Base-by-base conservation (phyloP, 2,888 invertebrate genomes). In the Heteromyza rotundicornis region DNA sequence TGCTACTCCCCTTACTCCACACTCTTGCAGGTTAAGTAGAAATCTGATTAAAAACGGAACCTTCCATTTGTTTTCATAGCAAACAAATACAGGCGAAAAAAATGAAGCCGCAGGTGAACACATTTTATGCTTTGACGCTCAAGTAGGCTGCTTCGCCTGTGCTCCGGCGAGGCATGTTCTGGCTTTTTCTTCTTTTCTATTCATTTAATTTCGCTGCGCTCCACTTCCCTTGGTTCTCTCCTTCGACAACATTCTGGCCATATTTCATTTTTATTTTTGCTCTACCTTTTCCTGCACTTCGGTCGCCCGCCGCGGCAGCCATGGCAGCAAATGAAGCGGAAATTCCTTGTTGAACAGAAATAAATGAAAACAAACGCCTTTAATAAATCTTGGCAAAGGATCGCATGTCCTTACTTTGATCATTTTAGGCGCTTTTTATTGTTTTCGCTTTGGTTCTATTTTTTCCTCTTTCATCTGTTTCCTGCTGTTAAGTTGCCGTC, bases 71-170 rank as follows among this genome's bases (percentile, higher is more conserved):
- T 22, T 51, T 51, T 17, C n/a, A 51, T 22, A 44, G 17, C 5
- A 14, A 47, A 17, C 12, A 47, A 19, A 17, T 10, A 1, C 12
- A 19, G 16, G 16, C 2, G 16, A 20, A 50, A 2, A 19, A 3
- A 68, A 35, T 12, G 17, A 50, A 71, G 75, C 74, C 75, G 72
- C 74, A 74, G 74, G 74, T 74, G 74, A 71, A 74, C 69, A 75
- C 74, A 72, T 73, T 74, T 72, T 75, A 70, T 73, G 72, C 67
- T 70, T 74, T 74, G 74, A 73, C 73, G 73, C 70, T 68, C 64
- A 66, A 67, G 20, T 24, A 22, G 51, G 23, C 16, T 2, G 19
- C 20, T 40, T 8, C 5, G 10, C 8, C 36, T 24, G 16, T 2
- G 22, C 2, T 14, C 16, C 24, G 14, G 55, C 5, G 7, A 7